These are phyloP conservation scores for Corapipo altera DNA, from an alignment of 2,113 vertebrate species.

Conservation along the genomic window DNA sequence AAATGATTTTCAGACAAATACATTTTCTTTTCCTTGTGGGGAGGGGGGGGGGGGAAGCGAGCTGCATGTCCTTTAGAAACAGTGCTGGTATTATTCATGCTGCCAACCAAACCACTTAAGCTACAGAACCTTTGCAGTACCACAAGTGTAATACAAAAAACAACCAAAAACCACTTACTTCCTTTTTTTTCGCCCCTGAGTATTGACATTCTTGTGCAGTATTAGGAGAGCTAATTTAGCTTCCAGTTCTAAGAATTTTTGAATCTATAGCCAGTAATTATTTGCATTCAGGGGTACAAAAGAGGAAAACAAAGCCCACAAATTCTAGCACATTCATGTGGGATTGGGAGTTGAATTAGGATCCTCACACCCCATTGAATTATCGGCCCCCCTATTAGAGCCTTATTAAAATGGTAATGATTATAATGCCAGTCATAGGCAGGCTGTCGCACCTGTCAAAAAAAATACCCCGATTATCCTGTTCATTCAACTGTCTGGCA, in stretches of 20 bases:
- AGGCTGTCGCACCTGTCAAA: slow-evolving; percentile 83
- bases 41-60: background rate
- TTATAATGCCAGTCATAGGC: slow-evolving; percentile 82
- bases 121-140: slow-evolving; percentile 77
- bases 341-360: slow-evolving; percentile 83
- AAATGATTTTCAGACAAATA: slow-evolving; percentile 19
- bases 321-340: slow-evolving; percentile 87
- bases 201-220: slow-evolving; percentile 86
- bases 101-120: slow-evolving; percentile 80
- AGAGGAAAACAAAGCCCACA: slow-evolving; percentile 83
- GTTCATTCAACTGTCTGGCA: slow-evolving; percentile 82
- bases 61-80: slow-evolving; percentile 63
- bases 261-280: slow-evolving; percentile 88
- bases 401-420: slow-evolving; percentile 87
- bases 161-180: slow-evolving; percentile 76
- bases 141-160: slow-evolving; percentile 74
- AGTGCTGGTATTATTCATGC: slow-evolving; percentile 74
- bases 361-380: slow-evolving; percentile 84
- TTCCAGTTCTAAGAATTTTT: slow-evolving; percentile 84
- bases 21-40: slow-evolving; percentile 51
- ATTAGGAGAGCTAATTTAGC: slow-evolving; percentile 85
- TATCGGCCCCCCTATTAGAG: slow-evolving; percentile 84
- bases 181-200: slow-evolving; percentile 72
- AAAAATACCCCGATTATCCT: slow-evolving; percentile 81
- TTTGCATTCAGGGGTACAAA: slow-evolving; percentile 86